These are phyloP conservation scores for Zaprionus gabonicus DNA, from an alignment of 1,140 invertebrate genomes.

Conservation along the genomic window DNA sequence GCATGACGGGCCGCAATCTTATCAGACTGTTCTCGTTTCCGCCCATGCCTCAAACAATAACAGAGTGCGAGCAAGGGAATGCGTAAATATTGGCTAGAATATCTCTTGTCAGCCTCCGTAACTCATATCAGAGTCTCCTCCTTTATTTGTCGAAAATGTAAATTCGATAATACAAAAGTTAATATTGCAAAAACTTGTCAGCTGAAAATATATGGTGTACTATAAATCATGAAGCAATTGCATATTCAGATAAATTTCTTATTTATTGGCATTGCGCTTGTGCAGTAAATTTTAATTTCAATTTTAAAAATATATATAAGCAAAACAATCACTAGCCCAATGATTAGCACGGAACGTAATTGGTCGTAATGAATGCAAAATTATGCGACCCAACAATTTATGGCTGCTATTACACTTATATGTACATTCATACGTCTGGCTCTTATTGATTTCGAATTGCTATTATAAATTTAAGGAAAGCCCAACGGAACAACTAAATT, in stretches of 20 bases:
- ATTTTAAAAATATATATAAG: conserved; percentile 2
- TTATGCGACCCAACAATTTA: conserved; percentile 27
- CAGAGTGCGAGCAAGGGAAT: neutral
- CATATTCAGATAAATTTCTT: conserved; percentile 19
- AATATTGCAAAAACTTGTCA: neutral
- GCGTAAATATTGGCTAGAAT: conserved; percentile 34
- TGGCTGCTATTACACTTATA: conserved; percentile 16
- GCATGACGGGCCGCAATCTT: conserved; percentile 31
- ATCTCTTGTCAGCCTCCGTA: conserved; percentile 27
- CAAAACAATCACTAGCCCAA: neutral
- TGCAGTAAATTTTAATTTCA: conserved; percentile 21
- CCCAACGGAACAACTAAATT: conserved; percentile 5
- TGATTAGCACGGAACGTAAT: conserved; percentile 25
- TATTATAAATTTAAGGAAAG: conserved; percentile 37
- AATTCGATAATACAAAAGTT: conserved; percentile 34
- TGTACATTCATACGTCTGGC: neutral
- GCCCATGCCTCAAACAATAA: conserved; percentile 12
- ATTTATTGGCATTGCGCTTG: conserved; percentile 20
- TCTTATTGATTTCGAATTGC: conserved; percentile 17
- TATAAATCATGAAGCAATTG: conserved; percentile 30
- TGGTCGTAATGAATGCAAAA: conserved; percentile 41
- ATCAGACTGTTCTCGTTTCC: conserved; percentile 42
- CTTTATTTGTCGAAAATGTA: conserved; percentile 9
- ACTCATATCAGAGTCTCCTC: neutral
- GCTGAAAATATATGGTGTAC: conserved; percentile 19